phyloP scores from a whole-genome alignment of 2,888 invertebrate genomes.

The Drosophila kuntzei region DNA sequence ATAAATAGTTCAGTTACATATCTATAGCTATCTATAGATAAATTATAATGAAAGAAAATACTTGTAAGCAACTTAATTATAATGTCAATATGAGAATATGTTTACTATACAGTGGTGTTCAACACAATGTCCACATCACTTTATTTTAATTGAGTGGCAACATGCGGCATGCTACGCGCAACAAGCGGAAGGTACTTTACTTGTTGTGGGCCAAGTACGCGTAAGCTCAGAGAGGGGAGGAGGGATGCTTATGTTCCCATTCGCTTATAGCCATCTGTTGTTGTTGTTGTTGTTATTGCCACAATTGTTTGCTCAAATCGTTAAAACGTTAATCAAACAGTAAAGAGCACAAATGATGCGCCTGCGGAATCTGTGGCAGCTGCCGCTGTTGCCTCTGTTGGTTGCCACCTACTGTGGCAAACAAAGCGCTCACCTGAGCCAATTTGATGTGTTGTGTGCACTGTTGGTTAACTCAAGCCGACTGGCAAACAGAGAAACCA shows the following conservation, averaged over 20 bases:
- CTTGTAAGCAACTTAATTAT: conserved; percentile 12
- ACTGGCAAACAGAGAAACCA: conserved; percentile 41
- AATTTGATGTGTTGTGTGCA: conserved; percentile 49
- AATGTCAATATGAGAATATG: conserved; percentile 22
- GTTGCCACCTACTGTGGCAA: conserved; percentile 48
- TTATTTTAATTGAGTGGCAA: conserved; percentile 59
- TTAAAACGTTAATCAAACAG: conserved; percentile 80
- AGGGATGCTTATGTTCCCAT: conserved; percentile 25
- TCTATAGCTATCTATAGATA: not conserved
- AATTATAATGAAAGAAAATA: not conserved
- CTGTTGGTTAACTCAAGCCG: conserved; percentile 68
- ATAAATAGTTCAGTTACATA: too few species aligned
- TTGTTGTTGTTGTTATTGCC: conserved; percentile 53
- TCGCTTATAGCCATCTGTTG: conserved; percentile 33
- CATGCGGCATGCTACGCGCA: conserved; percentile 30
- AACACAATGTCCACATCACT: conserved; percentile 30
- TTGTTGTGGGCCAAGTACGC: conserved; percentile 9
- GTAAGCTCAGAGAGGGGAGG: conserved; percentile 21
- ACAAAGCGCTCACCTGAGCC: conserved; percentile 68
- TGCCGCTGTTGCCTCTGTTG: conserved; percentile 15
- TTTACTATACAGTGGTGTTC: conserved; percentile 27
- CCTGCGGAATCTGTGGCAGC: conserved; percentile 41
- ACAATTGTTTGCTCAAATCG: conserved; percentile 79
- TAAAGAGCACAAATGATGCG: conserved; percentile 75
- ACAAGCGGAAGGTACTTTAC: conserved; percentile 8